phyloP scores from a whole-genome alignment of 2,797 vertebrate species.

The Centropyge bicolor region DNA sequence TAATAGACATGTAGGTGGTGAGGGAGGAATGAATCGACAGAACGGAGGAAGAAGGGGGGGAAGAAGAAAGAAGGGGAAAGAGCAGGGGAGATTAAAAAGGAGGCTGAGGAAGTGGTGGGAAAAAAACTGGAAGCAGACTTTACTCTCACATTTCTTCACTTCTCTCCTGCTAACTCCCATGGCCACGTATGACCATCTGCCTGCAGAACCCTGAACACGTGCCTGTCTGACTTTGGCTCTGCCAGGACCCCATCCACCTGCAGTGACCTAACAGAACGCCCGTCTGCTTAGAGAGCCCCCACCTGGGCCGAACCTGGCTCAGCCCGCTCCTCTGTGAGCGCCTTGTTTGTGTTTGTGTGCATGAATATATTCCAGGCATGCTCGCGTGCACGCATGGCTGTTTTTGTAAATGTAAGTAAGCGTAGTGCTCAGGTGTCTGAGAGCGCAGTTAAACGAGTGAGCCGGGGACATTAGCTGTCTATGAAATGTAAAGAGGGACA shows the following conservation, averaged over 20 bases:
- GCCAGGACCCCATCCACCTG: slow-evolving; percentile 63
- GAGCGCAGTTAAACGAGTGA: slow-evolving; percentile 38
- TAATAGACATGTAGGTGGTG: slow-evolving; percentile 37
- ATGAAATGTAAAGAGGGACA: slow-evolving; percentile 63
- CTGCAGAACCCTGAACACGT: slow-evolving; percentile 29
- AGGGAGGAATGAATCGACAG: slow-evolving; percentile 7
- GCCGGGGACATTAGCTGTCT: slow-evolving; percentile 56
- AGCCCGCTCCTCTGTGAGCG: slow-evolving; percentile 16
- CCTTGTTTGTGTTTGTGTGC: slow-evolving; percentile 1
- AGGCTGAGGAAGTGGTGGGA: background rate
- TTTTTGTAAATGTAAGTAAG: slow-evolving; percentile 22
- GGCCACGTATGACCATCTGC: slow-evolving; percentile 57
- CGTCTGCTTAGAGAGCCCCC: slow-evolving; percentile 53
- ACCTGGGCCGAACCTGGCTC: slow-evolving; percentile 29
- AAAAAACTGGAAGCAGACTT: slow-evolving; percentile 21
- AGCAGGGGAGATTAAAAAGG: background rate
- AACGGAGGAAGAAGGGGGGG: background rate
- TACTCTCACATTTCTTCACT: slow-evolving; percentile 14
- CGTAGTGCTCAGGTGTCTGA: slow-evolving; percentile 16
- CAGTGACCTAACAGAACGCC: slow-evolving; percentile 61
- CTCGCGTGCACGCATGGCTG: background rate
- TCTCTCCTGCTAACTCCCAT: slow-evolving; percentile 45
- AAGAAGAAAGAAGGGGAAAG: background rate
- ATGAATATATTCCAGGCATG: background rate
- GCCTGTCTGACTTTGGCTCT: slow-evolving; percentile 43